Evolutionary conservation across 2,888 invertebrate species (phyloP).

Genomic region (Drosophila emarginata): DNA sequence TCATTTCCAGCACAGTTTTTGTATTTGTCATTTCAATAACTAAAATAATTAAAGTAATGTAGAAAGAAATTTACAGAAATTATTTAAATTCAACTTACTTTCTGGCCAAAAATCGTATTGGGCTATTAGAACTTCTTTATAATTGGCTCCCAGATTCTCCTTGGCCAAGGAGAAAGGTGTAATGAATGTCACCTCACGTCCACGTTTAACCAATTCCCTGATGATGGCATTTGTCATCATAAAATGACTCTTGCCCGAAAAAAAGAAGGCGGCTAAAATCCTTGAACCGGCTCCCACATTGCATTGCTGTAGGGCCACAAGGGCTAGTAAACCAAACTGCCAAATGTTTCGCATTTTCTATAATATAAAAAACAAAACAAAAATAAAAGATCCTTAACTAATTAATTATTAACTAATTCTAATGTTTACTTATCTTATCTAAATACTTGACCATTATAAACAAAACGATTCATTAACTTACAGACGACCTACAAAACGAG

Average conservation of each 20-base stretch:
- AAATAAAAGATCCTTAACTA: too few species aligned
- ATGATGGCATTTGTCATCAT: constrained; percentile 81
- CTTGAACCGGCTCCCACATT: constrained; percentile 61
- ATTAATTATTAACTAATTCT: too few species aligned
- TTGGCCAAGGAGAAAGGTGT: constrained; percentile 66
- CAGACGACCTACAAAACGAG: not conserved
- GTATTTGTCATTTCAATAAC: constrained; percentile 29
- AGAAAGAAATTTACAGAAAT: not conserved
- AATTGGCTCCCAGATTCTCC: constrained; percentile 66
- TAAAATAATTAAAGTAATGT: too few species aligned
- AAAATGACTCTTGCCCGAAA: constrained; percentile 82
- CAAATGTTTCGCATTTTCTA: constrained; percentile 27
- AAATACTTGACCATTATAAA: too few species aligned
- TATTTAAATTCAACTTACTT: constrained; percentile 39
- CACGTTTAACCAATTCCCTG: constrained; percentile 81
- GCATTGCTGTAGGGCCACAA: constrained; percentile 53
- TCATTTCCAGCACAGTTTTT: constrained; percentile 60
- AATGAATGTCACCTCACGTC: constrained; percentile 81
- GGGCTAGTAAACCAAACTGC: constrained; percentile 34
- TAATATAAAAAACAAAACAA: not conserved
- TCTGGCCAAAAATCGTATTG: constrained; percentile 64
- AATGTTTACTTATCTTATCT: not conserved
- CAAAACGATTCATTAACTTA: not conserved
- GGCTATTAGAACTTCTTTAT: constrained; percentile 69
- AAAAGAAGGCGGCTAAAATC: constrained; percentile 82